Evolutionary conservation across 2,888 invertebrate genomes (phyloP), one percentile per base, ranked within the genome.

Genomic region (Yponomeuta evonymella): DNA sequence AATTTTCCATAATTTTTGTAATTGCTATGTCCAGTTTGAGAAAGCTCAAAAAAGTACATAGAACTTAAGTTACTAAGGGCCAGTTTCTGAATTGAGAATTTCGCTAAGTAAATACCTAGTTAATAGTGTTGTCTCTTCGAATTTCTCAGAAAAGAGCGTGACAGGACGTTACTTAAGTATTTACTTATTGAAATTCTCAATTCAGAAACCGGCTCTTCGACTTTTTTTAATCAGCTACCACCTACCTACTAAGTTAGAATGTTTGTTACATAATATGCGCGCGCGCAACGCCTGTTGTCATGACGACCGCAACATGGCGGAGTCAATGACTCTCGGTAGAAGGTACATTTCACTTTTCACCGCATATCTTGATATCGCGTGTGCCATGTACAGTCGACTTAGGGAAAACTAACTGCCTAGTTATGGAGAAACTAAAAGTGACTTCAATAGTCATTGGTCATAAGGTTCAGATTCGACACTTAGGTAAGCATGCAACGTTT

Each of bases 371-470:
- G 62, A 23, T 64, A 64, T 58, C 15, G 70, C 75, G 72, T 75
- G 73, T 75, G 72, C 73, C 74, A 74, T 73, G 72, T 85, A 86
- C 84, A 86, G 83, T 43, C 43, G 8, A 43, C 43, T 43, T 43
- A 6, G 43, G 6, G 43, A 43, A 43, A 43, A 43, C 43, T 36
- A 8, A 43, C 8, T 43, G 43, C 43, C 43, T 8, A 5, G 43
- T 43, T 5, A 8, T 43, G 8, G 6, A 43, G 6, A 43, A 43
- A 43, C 43, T 43, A 8, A 43, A 8, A 43, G 9, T 43, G 43
- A 8, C 5, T 43, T 43, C 6, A 43, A 43, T 43, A 43, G 43
- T 43, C 8, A 1, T 1, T 43, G 43, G 43, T 8, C 43, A 43
- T 43, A 43, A 43, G 43, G 43, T 43, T 43, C 43, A 43, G 43